Base-by-base conservation (phyloP, 2,888 invertebrate species). In the Nomada hirtipes region DNA sequence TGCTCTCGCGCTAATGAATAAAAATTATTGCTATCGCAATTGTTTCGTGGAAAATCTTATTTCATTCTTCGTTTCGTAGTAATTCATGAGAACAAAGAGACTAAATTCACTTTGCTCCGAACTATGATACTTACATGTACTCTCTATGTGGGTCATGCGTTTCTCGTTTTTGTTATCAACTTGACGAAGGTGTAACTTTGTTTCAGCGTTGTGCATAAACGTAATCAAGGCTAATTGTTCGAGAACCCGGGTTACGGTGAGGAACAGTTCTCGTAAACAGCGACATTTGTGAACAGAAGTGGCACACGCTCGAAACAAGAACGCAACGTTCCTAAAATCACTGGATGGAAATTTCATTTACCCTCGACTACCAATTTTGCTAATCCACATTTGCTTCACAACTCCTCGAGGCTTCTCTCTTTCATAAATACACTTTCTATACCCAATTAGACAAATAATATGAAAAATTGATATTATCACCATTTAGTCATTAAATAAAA, bases 191-290 rank as follows among this genome's bases (percentile, higher is more conserved):
- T 65, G 13, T 53, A 67, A 55, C 55, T 26, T 50, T 2, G 52
- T 53, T 64, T 18, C 69, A 23, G 57, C 55, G 44, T 57, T 68
- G 61, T 18, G 44, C 44, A 52, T 36, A 59, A 75, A 69, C 64
- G 63, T 78, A 68, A 78, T 74, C 74, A 68, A 74, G 68, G 67
- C 61, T 68, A 75, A 79, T 75, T 79, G 44, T 69, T 69, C 57
- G 55, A 61, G 52, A 59, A 50, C 23, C 57, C 20, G 63, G 53
- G 9, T 26, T 50, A 78, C 63, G 69, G 57, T 44, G 64, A 60
- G 42, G 68, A 78, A 64, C 75, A 52, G 53, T 61, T 59, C 68
- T 52, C 55, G 42, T 74, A 68, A 57, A 69, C 52, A 61, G n/a
- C 13, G 2, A n/a, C 44, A 42, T 65, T 67, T 77, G 44, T 61